phyloP scores from a whole-genome alignment of 2,888 invertebrate species.

The Xiphydria camelus region DNA sequence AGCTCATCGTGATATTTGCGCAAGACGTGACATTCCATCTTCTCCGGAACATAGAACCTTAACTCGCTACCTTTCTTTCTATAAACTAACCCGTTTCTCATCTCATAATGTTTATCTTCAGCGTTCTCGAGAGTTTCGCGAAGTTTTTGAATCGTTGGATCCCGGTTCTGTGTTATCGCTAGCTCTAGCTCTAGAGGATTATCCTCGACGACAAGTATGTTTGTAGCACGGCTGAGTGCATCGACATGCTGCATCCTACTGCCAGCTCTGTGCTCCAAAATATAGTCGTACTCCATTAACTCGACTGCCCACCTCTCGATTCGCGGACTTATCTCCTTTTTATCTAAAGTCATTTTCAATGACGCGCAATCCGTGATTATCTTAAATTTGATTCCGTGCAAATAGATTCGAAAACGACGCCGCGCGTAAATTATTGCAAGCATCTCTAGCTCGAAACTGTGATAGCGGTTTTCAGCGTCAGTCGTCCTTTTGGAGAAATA shows the following conservation, averaged over 20 bases:
- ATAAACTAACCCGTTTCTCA: slow-evolving; percentile 26
- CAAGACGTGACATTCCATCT: slow-evolving; percentile 7
- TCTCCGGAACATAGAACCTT: slow-evolving; percentile 23
- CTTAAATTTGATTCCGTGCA: slow-evolving; percentile 34
- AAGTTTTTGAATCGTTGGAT: slow-evolving; percentile 1
- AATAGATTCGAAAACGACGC: slow-evolving; percentile 33
- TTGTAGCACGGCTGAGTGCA: slow-evolving; percentile 27
- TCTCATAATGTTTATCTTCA: slow-evolving; percentile 20
- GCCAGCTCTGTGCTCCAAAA: slow-evolving; percentile 28
- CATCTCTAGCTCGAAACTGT: slow-evolving; percentile 45
- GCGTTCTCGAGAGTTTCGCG: neutral
- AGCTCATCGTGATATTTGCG: slow-evolving; percentile 21
- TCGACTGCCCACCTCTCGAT: slow-evolving; percentile 38
- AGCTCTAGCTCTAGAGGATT: slow-evolving; percentile 12
- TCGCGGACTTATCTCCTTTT: slow-evolving; percentile 37
- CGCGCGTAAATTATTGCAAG: slow-evolving; percentile 32
- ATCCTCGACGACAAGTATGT: slow-evolving; percentile 4
- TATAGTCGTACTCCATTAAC: slow-evolving; percentile 32
- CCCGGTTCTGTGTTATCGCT: slow-evolving; percentile 16
- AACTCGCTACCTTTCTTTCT: slow-evolving; percentile 14
- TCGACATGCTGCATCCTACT: slow-evolving; percentile 36
- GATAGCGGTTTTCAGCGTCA: slow-evolving; percentile 34
- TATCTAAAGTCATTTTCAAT: slow-evolving; percentile 32
- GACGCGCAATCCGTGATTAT: slow-evolving; percentile 40
- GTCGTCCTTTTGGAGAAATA: slow-evolving; percentile 43